Evolutionary conservation across 1,140 invertebrate genomes (phyloP).

Genomic region (Diachasmimorpha longicaudata): DNA sequence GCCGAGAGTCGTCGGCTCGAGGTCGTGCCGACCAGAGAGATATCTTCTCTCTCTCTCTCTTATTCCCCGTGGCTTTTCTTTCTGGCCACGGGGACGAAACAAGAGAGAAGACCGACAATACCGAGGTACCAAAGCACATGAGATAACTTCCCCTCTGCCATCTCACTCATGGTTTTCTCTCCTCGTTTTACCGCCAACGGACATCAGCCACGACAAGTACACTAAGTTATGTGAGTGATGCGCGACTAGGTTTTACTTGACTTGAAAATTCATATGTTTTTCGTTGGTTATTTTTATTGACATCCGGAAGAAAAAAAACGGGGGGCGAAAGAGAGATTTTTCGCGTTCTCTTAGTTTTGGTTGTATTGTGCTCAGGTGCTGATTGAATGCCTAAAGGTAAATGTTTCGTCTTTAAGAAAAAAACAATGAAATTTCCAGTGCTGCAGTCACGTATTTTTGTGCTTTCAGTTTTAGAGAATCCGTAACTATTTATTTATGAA

Average conservation of each 20-base stretch:
- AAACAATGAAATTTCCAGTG: no score
- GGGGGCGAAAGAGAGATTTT: no score
- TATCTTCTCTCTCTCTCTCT: slow-evolving; percentile 1
- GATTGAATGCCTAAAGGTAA: no score
- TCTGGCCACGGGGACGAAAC: neutral
- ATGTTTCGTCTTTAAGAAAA: no score
- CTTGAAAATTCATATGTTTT: neutral
- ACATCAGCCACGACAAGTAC: neutral
- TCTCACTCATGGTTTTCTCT: neutral
- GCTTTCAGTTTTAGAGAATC: no score
- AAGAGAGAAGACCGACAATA: slow-evolving; percentile 1
- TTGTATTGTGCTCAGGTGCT: no score
- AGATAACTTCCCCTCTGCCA: neutral
- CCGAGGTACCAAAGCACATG: neutral
- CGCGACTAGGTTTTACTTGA: neutral
- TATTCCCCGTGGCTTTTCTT: slow-evolving; percentile 6
- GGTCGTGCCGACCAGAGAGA: slow-evolving; percentile 31
- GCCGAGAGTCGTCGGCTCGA: slow-evolving; percentile 30
- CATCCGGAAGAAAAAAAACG: no score
- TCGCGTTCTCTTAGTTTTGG: no score
- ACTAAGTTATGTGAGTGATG: neutral
- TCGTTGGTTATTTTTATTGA: neutral
- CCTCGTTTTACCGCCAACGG: neutral
- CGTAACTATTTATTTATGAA: no score
- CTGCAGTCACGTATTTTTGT: no score